These are phyloP conservation scores for Castor canadensis DNA, from an alignment of 2,113 vertebrate species.

Conservation along the genomic window DNA sequence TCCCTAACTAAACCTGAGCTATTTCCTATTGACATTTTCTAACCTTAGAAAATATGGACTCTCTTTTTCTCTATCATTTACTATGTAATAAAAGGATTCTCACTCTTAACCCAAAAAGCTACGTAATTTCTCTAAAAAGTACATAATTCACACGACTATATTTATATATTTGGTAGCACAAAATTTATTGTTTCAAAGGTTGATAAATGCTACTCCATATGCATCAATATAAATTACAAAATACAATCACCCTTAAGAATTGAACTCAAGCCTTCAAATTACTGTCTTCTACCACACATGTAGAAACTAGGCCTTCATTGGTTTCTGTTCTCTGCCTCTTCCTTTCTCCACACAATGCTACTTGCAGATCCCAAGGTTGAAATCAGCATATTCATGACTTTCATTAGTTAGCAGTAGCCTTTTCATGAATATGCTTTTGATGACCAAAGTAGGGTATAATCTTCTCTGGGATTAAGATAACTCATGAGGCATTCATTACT, in stretches of 20 bases:
- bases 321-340: not conserved
- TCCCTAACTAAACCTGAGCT: not conserved
- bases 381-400: not conserved
- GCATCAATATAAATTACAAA: not conserved
- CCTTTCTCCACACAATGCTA: not conserved
- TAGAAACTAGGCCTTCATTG: not conserved
- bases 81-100: not conserved
- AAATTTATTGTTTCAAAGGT: not conserved
- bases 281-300: not conserved
- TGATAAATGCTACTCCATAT: not conserved
- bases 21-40: not conserved
- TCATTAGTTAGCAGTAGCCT: not conserved
- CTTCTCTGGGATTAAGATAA: not conserved
- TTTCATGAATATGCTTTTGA: not conserved
- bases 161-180: not conserved
- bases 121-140: not conserved
- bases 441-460: not conserved
- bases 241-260: not conserved
- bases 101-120: conserved; percentile 14
- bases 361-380: not conserved
- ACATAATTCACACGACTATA: not conserved
- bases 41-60: conserved; percentile 42
- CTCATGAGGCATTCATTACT: not conserved
- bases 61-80: not conserved
- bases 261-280: not conserved